Evolutionary conservation across 2,113 vertebrate species (phyloP).

Genomic region (Prunella fulvescens): DNA sequence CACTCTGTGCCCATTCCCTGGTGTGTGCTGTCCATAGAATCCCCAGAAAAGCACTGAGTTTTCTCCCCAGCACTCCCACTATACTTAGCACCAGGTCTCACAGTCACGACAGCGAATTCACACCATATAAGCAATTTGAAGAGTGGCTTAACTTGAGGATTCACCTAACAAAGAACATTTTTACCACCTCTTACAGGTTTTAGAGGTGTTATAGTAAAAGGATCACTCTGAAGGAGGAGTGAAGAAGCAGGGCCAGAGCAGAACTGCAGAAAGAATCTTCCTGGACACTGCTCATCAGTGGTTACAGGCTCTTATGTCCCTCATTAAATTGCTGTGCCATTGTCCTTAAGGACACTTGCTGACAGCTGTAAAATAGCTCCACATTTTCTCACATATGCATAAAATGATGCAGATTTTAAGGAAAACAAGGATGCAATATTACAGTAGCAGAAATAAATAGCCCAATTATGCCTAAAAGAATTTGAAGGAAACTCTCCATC

Average conservation of each 20-base stretch:
- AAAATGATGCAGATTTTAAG: background rate
- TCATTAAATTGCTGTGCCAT: background rate
- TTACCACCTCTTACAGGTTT: background rate
- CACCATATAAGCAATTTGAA: background rate
- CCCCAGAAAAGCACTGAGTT: background rate
- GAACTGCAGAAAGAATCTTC: background rate
- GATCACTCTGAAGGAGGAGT: background rate
- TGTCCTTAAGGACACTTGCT: background rate
- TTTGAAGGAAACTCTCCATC: background rate
- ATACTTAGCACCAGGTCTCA: background rate
- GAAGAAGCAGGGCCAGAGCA: background rate
- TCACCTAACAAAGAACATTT: background rate
- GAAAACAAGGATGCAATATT: background rate
- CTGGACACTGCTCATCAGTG: background rate
- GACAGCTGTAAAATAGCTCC: background rate
- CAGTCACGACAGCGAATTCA: background rate
- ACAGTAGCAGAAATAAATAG: background rate
- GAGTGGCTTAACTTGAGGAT: background rate
- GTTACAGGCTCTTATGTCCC: background rate
- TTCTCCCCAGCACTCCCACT: background rate
- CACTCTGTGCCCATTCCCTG: background rate
- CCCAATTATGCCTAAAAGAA: background rate
- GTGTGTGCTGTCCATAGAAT: background rate
- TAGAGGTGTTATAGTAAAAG: background rate
- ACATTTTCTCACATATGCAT: background rate